phyloP scores from a whole-genome alignment of 2,888 invertebrate genomes.

The Dryobotodes eremita region DNA sequence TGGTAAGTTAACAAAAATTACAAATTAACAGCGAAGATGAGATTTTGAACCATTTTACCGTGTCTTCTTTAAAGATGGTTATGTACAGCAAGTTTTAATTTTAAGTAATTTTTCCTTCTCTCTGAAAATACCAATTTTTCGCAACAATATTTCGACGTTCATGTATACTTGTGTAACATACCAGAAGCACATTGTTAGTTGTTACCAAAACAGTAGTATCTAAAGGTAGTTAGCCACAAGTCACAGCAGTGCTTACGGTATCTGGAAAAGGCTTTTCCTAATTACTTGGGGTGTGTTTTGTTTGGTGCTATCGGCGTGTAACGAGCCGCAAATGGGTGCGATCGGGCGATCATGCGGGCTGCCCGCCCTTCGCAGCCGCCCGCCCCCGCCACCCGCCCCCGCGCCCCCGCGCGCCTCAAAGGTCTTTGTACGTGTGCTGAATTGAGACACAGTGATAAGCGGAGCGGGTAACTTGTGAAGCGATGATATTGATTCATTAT shows the following conservation, averaged over 20 bases:
- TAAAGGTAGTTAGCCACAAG: slow-evolving; percentile 68
- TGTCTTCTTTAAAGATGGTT: not conserved
- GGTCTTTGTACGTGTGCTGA: slow-evolving; percentile 87
- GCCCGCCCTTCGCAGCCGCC: slow-evolving; percentile 80
- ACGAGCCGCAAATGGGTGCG: slow-evolving; percentile 90
- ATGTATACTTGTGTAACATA: not conserved
- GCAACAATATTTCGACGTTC: not conserved
- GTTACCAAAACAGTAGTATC: slow-evolving; percentile 37
- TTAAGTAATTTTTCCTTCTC: not conserved
- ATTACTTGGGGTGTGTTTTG: slow-evolving; percentile 90
- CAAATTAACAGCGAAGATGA: not conserved
- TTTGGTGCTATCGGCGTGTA: slow-evolving; percentile 90
- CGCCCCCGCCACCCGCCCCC: slow-evolving; percentile 67
- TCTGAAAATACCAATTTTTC: slow-evolving; percentile 1
- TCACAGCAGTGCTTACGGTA: slow-evolving; percentile 86
- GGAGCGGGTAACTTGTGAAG: slow-evolving; percentile 65
- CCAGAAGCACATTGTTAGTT: not conserved
- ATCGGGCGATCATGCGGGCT: slow-evolving; percentile 90
- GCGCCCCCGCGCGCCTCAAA: slow-evolving; percentile 82
- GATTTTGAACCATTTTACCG: not conserved
- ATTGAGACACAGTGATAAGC: slow-evolving; percentile 62
- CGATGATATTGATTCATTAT: not conserved
- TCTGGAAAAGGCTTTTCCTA: slow-evolving; percentile 90
- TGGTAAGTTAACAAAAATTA: not conserved
- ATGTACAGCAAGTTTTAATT: not conserved